These are phyloP conservation scores for Byasa hedistus DNA, from an alignment of 2,888 invertebrate species.

Conservation along the genomic window DNA sequence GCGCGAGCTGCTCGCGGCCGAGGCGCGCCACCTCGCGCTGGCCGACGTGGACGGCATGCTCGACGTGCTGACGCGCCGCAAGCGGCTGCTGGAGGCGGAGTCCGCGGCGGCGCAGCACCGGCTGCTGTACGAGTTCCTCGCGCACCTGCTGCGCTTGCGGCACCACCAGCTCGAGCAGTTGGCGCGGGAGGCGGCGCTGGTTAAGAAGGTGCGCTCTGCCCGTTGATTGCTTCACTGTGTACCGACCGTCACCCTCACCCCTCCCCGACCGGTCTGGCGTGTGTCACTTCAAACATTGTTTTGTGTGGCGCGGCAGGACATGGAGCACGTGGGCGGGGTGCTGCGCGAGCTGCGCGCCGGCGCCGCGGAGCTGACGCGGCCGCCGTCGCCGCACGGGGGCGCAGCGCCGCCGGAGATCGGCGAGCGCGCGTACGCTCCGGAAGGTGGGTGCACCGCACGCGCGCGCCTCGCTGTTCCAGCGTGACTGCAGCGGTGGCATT, in stretches of 20 bases:
- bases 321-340: slow-evolving; percentile 82
- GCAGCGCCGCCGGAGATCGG: slow-evolving; percentile 38
- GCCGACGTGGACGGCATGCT: slow-evolving; percentile 91
- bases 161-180: slow-evolving; percentile 78
- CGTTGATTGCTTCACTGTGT: background rate
- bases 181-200: slow-evolving; percentile 84
- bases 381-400: slow-evolving; percentile 25
- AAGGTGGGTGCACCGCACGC: too few species aligned
- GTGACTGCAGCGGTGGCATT: too few species aligned
- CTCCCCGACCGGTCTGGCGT: too few species aligned
- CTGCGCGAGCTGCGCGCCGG: slow-evolving; percentile 76
- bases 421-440: background rate
- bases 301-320: slow-evolving; percentile 83
- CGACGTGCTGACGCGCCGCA: slow-evolving; percentile 87
- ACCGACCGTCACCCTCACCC: too few species aligned
- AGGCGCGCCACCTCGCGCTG: slow-evolving; percentile 85
- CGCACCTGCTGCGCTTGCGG: slow-evolving; percentile 86
- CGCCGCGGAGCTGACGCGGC: slow-evolving; percentile 35
- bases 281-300: slow-evolving; percentile 31
- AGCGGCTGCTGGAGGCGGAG: slow-evolving; percentile 89
- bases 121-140: slow-evolving; percentile 90
- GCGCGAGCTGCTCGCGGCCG: slow-evolving; percentile 83
- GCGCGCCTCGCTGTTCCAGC: too few species aligned
- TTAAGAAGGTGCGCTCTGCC: slow-evolving; percentile 59
- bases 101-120: slow-evolving; percentile 88